Evolutionary conservation across 1,140 invertebrate genomes (phyloP), one percentile per base, ranked within the genome.

Genomic region (Zaprionus tsacasi): DNA sequence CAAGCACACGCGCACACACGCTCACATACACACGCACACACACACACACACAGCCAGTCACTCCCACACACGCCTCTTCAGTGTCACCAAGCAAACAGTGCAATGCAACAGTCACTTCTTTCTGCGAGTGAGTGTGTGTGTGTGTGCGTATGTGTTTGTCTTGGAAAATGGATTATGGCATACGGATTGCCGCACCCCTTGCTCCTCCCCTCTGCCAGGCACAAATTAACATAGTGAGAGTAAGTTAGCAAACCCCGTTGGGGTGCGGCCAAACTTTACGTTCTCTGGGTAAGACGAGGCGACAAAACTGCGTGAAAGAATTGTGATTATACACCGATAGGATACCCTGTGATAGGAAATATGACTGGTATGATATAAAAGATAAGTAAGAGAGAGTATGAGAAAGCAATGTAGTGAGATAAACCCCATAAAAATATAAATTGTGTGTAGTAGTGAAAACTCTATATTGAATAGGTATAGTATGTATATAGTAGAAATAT

Each of bases 161-260:
- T 69, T 13, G 64, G 54, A 43, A 50, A 50, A 25, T 50, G 17
- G 63, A 27, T 43, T 72, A 6, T 48, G 21, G 54, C 7, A 40
- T 48, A 30, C 36, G 69, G 36, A 70, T 60, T 58, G 65, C 64
- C 78, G 25, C 71, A 17, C 3, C 17, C 10, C 68, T 87, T 21
- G 1, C 21, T 21, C 21, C 54, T 55, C 78, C 71, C 70, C 54
- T 78, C 67, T 65, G 66, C 69, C 48, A 66, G 52, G 50, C 63
- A 54, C 72, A 77, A 86, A 82, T 87, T 82, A 80, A 81, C 82
- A 87, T 69, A 79, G 76, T 50, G 33, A 8, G 38, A 40, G 55
- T 15, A 79, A 86, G 79, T 86, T 87, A 52, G 81, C 58, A 76
- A 79, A 70, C 59, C 64, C 3, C 45, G 54, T 64, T 58, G 59